Evolutionary conservation across 1,140 invertebrate species (phyloP).

Genomic region (Philopotamus ludificatus): DNA sequence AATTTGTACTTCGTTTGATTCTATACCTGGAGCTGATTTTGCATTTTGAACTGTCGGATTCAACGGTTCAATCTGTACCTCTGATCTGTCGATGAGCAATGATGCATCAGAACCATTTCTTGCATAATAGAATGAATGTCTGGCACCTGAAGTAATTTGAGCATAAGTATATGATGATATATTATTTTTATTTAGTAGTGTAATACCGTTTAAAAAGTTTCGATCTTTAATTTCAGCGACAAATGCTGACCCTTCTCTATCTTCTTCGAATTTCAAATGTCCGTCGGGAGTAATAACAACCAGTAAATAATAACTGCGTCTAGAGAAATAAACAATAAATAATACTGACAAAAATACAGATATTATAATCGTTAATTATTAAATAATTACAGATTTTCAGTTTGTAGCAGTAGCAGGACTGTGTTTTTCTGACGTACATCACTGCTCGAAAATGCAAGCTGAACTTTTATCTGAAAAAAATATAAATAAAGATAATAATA

Average conservation of each 20-base stretch:
- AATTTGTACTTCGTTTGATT: conserved; percentile 78
- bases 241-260: conserved; percentile 70
- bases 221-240: conserved; percentile 70
- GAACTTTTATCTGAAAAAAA: conserved; percentile 66
- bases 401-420: conserved; percentile 74
- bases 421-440: conserved; percentile 73
- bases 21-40: conserved; percentile 62
- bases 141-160: conserved; percentile 55
- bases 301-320: conserved; percentile 78
- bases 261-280: conserved; percentile 81
- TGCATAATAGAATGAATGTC: conserved; percentile 84
- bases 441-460: conserved; percentile 79
- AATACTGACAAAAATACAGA: neutral
- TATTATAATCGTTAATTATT: neutral
- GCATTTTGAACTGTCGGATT: conserved; percentile 65
- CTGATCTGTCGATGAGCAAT: conserved; percentile 73
- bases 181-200: neutral
- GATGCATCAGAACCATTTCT: conserved; percentile 69
- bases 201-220: conserved; percentile 72
- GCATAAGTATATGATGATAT: neutral
- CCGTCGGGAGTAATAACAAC: conserved; percentile 79
- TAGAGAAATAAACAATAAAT: conserved; percentile 48
- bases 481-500: neutral
- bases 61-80: conserved; percentile 66
- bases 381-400: conserved; percentile 70